Evolutionary conservation across 2,797 vertebrate genomes (phyloP).

Genomic region (Coccyzus lansbergi): DNA sequence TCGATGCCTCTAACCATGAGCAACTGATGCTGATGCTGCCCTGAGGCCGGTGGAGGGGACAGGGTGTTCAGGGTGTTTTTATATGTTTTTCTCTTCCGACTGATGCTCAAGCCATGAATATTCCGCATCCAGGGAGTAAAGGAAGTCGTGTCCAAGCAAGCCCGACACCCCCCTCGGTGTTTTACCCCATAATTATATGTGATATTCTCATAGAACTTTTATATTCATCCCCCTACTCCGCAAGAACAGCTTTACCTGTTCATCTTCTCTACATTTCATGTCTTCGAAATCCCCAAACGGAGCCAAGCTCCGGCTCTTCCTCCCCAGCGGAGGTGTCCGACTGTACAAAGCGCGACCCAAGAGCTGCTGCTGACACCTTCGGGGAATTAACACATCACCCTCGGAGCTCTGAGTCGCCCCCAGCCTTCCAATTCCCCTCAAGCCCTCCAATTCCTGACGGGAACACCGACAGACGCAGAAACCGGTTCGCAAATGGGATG

Average conservation of each 20-base stretch:
- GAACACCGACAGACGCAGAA: accelerated
- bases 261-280: not conserved
- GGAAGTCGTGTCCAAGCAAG: not conserved
- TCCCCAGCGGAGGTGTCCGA: accelerated
- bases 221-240: not conserved
- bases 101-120: not conserved
- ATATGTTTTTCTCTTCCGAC: not conserved
- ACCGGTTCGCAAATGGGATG: not conserved
- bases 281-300: not conserved
- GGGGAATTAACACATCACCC: not conserved
- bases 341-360: accelerated
- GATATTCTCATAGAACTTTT: accelerated
- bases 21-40: too few relatives aligned
- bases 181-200: not conserved
- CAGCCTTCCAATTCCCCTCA: accelerated
- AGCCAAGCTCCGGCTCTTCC: not conserved
- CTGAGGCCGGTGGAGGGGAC: too few relatives aligned
- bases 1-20: too few relatives aligned
- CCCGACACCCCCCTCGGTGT: not conserved
- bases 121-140: not conserved
- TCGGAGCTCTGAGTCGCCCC: not conserved
- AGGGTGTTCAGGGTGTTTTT: accelerated
- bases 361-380: not conserved
- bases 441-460: not conserved
- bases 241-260: not conserved